Evolutionary conservation across 2,888 invertebrate species (phyloP).

Genomic region (Psylliodes chrysocephalus): DNA sequence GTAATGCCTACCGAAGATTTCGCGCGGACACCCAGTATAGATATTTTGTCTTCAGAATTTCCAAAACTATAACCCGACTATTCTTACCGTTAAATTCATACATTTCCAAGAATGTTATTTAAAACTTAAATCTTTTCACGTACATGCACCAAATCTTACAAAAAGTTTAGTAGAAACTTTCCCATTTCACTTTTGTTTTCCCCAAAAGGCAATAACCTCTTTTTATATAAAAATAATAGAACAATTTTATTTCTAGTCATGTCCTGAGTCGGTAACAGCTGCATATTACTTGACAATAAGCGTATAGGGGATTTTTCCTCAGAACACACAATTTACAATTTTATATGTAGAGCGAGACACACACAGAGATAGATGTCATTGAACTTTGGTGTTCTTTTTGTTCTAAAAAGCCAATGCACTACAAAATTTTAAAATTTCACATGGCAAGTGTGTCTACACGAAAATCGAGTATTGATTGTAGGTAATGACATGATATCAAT

Average conservation of each 20-base stretch:
- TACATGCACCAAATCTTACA: neutral
- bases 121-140: neutral
- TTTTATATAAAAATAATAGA: constrained; percentile 31
- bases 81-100: no score
- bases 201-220: constrained; percentile 20
- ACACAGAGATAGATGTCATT: constrained; percentile 22
- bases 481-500: no score
- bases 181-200: constrained; percentile 11
- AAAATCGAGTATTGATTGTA: no score
- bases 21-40: no score
- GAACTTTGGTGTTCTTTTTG: constrained; percentile 22
- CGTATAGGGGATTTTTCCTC: constrained; percentile 32
- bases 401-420: constrained; percentile 19
- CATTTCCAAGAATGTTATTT: neutral
- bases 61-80: no score
- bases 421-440: constrained; percentile 6
- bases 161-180: constrained; percentile 1
- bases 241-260: constrained; percentile 37
- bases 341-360: constrained; percentile 25
- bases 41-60: no score
- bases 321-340: constrained; percentile 27
- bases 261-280: constrained; percentile 36
- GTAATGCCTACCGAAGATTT: no score
- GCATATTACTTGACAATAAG: constrained; percentile 35
- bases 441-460: no score